Evolutionary conservation across 2,797 vertebrate species (phyloP).

Genomic region (Menidia menidia): DNA sequence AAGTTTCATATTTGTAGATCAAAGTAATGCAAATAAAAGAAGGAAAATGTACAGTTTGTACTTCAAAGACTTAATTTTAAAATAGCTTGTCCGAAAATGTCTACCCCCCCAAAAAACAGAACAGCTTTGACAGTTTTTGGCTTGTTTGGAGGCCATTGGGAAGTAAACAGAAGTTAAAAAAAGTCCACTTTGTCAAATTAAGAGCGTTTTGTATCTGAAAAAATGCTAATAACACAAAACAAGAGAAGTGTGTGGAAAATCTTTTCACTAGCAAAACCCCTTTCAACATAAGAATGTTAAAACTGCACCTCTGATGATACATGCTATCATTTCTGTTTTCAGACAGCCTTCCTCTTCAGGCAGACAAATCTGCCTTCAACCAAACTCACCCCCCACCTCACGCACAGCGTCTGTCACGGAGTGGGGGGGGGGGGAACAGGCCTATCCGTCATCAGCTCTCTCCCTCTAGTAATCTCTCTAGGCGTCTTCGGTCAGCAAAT

Average conservation of each 20-base stretch:
- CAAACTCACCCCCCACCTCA: conserved; percentile 61
- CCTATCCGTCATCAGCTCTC: conserved; percentile 81
- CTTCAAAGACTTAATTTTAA: too few species aligned
- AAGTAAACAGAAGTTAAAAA: neutral
- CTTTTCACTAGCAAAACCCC: neutral
- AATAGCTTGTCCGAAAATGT: neutral
- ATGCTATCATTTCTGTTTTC: conserved; percentile 35
- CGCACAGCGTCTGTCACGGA: conserved; percentile 35
- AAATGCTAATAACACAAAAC: neutral
- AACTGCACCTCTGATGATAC: conserved; percentile 7
- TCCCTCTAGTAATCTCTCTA: conserved; percentile 78
- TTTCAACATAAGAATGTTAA: neutral
- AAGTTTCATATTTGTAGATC: too few species aligned
- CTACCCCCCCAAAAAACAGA: neutral
- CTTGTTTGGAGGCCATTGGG: neutral
- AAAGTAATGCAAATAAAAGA: too few species aligned
- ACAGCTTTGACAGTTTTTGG: neutral
- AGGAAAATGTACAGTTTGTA: too few species aligned
- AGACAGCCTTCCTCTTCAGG: conserved; percentile 54
- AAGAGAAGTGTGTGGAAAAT: neutral
- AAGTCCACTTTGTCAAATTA: neutral
- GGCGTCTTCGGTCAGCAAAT: conserved; percentile 85
- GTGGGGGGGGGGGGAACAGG: conserved; percentile 18
- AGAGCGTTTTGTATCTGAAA: neutral
- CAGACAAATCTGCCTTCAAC: conserved; percentile 70